These are phyloP conservation scores for Mormyrus proboscirostris DNA, from an alignment of 2,797 vertebrate genomes.

Conservation along the genomic window DNA sequence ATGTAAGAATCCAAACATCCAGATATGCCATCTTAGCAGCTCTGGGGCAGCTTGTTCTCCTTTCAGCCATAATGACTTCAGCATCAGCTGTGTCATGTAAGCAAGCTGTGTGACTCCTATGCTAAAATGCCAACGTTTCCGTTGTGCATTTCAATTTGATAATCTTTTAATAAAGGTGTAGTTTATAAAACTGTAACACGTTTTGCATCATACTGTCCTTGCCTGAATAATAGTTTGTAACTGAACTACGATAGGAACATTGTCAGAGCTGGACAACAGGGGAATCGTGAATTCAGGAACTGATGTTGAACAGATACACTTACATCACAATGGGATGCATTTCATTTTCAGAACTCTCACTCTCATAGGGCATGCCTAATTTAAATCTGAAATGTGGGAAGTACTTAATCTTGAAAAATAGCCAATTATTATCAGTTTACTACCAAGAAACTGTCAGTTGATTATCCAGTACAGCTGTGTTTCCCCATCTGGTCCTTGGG, in stretches of 20 bases:
- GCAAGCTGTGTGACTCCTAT: not conserved
- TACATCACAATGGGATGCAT: constrained; percentile 27
- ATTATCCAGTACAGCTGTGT: not conserved
- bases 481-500: not conserved
- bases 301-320: constrained; percentile 45
- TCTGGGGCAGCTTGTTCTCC: not conserved
- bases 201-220: constrained; percentile 34
- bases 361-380: constrained; percentile 41
- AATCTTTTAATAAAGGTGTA: constrained; percentile 39
- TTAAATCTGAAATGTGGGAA: constrained; percentile 44
- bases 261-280: not conserved
- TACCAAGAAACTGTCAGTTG: constrained; percentile 30
- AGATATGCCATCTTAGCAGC: not conserved
- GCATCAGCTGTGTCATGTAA: not conserved
- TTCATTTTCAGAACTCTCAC: constrained; percentile 25
- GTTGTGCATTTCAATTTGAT: constrained; percentile 25
- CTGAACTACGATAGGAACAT: constrained; percentile 34
- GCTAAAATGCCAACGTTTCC: not conserved
- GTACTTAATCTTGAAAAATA: constrained; percentile 24
- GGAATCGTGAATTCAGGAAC: constrained; percentile 42
- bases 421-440: constrained; percentile 32
- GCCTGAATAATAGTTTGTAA: constrained; percentile 45
- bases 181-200: constrained; percentile 53
- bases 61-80: not conserved
- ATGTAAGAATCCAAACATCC: not conserved